Conservation (phyloP, 1,140 invertebrate species). For the Drosophila equinoxialis region DNA sequence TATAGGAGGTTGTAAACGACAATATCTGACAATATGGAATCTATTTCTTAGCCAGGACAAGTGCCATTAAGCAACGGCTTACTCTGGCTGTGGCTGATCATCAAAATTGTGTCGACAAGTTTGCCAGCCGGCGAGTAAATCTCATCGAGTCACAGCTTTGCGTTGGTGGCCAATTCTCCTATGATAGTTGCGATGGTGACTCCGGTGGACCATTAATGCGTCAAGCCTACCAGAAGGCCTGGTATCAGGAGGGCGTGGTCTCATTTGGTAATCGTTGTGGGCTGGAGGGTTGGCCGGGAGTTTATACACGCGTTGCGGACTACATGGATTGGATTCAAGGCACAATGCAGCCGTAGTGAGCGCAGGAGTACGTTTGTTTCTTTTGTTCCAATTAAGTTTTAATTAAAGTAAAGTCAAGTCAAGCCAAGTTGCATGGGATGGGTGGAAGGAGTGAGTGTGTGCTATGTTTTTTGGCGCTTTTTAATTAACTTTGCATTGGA, state of each 20-base stretch:
- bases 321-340: conserved; percentile 89
- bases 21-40: no score
- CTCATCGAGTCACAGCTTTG: conserved; percentile 85
- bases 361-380: conserved; percentile 12
- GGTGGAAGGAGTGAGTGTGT: not conserved
- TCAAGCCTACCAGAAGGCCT: conserved; percentile 53
- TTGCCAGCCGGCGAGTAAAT: conserved; percentile 67
- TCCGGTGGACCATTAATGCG: conserved; percentile 91
- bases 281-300: conserved; percentile 87
- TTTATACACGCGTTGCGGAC: conserved; percentile 89
- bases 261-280: conserved; percentile 91
- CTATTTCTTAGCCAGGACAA: conserved; percentile 62
- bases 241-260: conserved; percentile 87
- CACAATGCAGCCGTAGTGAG: conserved; percentile 82
- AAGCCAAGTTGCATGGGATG: not conserved
- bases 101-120: conserved; percentile 83
- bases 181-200: conserved; percentile 89
- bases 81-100: conserved; percentile 84
- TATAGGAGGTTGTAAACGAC: no score
- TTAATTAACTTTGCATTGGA: conserved; percentile 75
- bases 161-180: conserved; percentile 86
- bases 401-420: conserved; percentile 58
- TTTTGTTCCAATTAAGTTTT: conserved; percentile 68
- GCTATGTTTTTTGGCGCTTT: conserved; percentile 45
- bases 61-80: conserved; percentile 86